A percentile compares a stretch with the other conserved stretches of the same genome.
These are phyloP conservation scores for Pseudoatta argentina DNA, from an alignment of 1,140 invertebrate species.

Conservation along the genomic window DNA sequence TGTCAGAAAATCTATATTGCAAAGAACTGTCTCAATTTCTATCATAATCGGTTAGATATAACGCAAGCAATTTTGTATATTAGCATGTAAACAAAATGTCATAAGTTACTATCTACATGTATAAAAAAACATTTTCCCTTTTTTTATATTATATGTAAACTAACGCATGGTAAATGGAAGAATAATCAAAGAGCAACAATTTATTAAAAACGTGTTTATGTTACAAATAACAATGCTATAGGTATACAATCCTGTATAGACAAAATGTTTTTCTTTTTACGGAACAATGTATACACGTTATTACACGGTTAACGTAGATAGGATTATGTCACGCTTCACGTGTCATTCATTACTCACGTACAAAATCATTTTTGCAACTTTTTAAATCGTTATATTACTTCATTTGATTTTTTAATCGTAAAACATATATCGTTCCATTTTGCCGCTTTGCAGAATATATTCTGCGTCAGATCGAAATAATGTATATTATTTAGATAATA, in stretches of 20 bases:
- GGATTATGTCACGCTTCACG: slow-evolving; percentile 28
- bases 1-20: slow-evolving; percentile 20
- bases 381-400: slow-evolving; percentile 27
- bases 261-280: slow-evolving; percentile 54
- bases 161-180: not conserved
- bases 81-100: slow-evolving; percentile 60
- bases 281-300: slow-evolving; percentile 55
- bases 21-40: slow-evolving; percentile 42
- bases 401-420: slow-evolving; percentile 62
- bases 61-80: slow-evolving; percentile 60
- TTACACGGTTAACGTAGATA: slow-evolving; percentile 66
- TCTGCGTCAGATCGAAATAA: not conserved
- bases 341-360: slow-evolving; percentile 62
- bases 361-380: slow-evolving; percentile 58
- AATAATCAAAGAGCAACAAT: not conserved
- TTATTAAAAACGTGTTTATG: slow-evolving; percentile 79
- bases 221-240: slow-evolving; percentile 75
- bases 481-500: slow-evolving; percentile 6
- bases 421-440: slow-evolving; percentile 27
- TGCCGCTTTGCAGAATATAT: slow-evolving; percentile 20
- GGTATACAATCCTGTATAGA: slow-evolving; percentile 73
- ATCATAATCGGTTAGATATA: slow-evolving; percentile 29
- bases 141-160: not conserved
- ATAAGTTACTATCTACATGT: not conserved
- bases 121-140: not conserved